phyloP scores from a whole-genome alignment of 2,797 vertebrate species.

The Pelochelys cantorii region DNA sequence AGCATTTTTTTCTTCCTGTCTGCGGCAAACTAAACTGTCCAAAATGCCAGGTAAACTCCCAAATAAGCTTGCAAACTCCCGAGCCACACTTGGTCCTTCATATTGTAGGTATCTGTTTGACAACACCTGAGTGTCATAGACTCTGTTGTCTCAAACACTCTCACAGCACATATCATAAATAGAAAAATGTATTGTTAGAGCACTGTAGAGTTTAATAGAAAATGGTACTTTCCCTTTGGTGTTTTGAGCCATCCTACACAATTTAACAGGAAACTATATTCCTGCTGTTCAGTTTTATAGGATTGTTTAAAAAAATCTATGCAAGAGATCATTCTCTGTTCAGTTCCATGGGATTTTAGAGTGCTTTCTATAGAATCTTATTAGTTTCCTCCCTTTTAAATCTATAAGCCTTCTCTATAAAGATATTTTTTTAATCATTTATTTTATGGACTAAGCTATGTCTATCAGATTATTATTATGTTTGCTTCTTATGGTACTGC shows the following conservation, averaged over 20 bases:
- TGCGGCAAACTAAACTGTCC: background rate
- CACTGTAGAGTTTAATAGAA: background rate
- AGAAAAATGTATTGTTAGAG: background rate
- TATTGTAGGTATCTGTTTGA: background rate
- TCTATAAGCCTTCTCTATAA: background rate
- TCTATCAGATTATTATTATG: too few relatives aligned
- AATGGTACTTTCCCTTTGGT: too few relatives aligned
- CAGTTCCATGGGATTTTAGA: background rate
- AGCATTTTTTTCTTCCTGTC: background rate
- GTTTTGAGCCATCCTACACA: too few relatives aligned
- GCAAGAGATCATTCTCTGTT: background rate
- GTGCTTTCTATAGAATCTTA: background rate
- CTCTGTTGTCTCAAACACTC: background rate
- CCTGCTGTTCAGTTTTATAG: too few relatives aligned
- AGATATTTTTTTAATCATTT: rapidly evolving
- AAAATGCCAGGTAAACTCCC: background rate
- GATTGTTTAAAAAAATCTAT: background rate
- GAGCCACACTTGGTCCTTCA: background rate
- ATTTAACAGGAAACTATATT: too few relatives aligned
- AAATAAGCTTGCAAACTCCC: background rate
- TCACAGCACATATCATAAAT: background rate
- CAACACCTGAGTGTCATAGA: background rate
- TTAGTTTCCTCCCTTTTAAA: background rate
- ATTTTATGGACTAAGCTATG: background rate
- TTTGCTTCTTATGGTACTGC: background rate